phyloP scores from a whole-genome alignment of 2,888 invertebrate species.

The Tiliacea aurago region DNA sequence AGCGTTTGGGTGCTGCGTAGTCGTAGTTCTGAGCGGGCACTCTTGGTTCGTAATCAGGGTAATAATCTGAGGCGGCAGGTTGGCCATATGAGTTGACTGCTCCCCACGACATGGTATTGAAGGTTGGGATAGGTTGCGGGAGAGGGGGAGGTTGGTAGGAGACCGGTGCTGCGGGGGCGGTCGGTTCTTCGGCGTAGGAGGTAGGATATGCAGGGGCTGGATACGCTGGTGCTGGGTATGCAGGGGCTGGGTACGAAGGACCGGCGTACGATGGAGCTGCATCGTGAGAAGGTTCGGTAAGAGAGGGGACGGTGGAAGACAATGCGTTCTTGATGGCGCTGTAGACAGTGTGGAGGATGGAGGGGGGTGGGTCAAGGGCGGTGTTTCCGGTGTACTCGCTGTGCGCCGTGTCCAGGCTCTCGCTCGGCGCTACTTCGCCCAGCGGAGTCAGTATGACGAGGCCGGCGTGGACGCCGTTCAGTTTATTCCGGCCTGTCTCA shows the following conservation, averaged over 20 bases:
- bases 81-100: slow-evolving; percentile 87
- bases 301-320: slow-evolving; percentile 60
- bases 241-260: slow-evolving; percentile 22
- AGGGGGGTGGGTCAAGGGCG: slow-evolving; percentile 83
- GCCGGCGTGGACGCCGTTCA: slow-evolving; percentile 87
- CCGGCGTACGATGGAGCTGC: slow-evolving; percentile 25
- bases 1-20: slow-evolving; percentile 79
- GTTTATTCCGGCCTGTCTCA: slow-evolving; percentile 88
- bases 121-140: slow-evolving; percentile 76
- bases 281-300: slow-evolving; percentile 24
- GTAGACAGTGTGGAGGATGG: slow-evolving; percentile 83
- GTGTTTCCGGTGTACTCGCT: slow-evolving; percentile 73
- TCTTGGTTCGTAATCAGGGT: slow-evolving; percentile 79
- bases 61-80: slow-evolving; percentile 81
- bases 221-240: background rate
- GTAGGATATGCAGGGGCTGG: slow-evolving; percentile 28
- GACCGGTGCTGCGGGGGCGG: slow-evolving; percentile 59
- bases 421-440: slow-evolving; percentile 76
- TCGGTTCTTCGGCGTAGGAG: slow-evolving; percentile 41
- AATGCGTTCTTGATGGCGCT: slow-evolving; percentile 85
- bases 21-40: slow-evolving; percentile 70
- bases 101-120: slow-evolving; percentile 84
- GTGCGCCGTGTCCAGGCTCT: slow-evolving; percentile 74
- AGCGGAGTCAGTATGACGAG: slow-evolving; percentile 86
- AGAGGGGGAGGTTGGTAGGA: slow-evolving; percentile 82